phyloP scores from a whole-genome alignment of 2,888 invertebrate species.

The Hedychridium roseum region DNA sequence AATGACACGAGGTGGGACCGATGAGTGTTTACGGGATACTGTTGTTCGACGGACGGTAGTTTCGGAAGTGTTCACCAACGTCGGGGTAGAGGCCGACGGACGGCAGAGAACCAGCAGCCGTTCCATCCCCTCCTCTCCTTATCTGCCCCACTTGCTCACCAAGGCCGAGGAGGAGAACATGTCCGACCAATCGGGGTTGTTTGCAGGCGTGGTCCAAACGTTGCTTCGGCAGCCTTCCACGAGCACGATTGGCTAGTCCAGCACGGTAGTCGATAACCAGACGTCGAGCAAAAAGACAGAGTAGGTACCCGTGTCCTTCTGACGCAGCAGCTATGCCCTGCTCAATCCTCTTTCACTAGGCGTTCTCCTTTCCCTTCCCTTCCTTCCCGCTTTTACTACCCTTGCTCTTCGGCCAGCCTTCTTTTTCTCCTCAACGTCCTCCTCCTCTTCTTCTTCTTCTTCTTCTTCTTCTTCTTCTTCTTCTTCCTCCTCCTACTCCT shows the following conservation, averaged over 20 bases:
- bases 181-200: constrained; percentile 21
- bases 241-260: constrained; percentile 25
- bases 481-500: constrained; percentile 2
- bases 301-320: too few relatives aligned
- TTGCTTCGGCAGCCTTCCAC: constrained; percentile 6
- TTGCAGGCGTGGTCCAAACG: constrained; percentile 18
- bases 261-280: too few relatives aligned
- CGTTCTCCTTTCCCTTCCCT: constrained; percentile 1
- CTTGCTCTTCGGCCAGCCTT: neutral
- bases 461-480: neutral
- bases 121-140: constrained; percentile 10
- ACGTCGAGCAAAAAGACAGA: neutral
- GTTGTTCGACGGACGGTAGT: constrained; percentile 31
- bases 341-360: neutral
- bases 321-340: neutral
- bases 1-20: constrained; percentile 8
- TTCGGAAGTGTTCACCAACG: constrained; percentile 37
- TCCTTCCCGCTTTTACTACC: neutral
- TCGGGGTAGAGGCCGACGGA: constrained; percentile 16
- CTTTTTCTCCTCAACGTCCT: neutral
- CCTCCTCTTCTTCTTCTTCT: neutral
- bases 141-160: constrained; percentile 4
- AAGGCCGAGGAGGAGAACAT: constrained; percentile 1
- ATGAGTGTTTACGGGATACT: too few relatives aligned
- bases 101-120: constrained; percentile 17